Percentiles rank a stretch among this genome's conserved stretches.
phyloP scores from a whole-genome alignment of 2,797 vertebrate species.

The Pangasius macronema region DNA sequence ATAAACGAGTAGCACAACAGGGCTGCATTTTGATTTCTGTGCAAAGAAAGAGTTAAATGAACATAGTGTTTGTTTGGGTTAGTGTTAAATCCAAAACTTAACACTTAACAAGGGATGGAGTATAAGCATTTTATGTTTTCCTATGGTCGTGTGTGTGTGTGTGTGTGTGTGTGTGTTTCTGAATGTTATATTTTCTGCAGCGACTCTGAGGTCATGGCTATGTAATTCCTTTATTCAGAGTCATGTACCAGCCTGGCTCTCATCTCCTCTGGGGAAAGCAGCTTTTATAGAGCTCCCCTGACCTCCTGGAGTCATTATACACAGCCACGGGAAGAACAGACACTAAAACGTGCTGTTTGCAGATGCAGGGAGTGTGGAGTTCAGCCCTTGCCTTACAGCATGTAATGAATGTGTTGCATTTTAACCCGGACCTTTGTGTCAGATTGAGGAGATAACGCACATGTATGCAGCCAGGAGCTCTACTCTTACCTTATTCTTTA shows the following conservation, averaged over 20 bases:
- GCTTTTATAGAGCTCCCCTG: conserved; percentile 51
- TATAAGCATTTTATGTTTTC: background rate
- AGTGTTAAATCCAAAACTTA: background rate
- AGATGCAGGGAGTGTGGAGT: background rate
- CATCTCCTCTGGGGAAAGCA: conserved; percentile 29
- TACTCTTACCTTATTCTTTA: background rate
- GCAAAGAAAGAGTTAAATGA: background rate
- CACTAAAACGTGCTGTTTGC: conserved; percentile 13
- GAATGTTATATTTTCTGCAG: conserved; percentile 43
- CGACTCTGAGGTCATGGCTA: conserved; percentile 37
- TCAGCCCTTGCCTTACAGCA: background rate
- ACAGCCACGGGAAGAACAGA: conserved; percentile 44
- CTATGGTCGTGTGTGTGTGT: background rate
- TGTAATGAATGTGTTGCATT: background rate
- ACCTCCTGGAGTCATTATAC: conserved; percentile 51
- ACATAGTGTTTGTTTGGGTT: conserved; percentile 24
- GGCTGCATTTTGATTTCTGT: background rate
- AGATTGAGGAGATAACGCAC: background rate
- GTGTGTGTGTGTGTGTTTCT: background rate
- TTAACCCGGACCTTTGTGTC: background rate
- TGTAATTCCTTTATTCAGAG: conserved; percentile 33
- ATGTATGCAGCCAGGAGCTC: background rate
- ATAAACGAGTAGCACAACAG: background rate
- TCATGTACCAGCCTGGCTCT: conserved; percentile 14
- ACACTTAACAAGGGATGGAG: background rate